Percentiles rank a stretch among this genome's conserved stretches.
phyloP scores from a whole-genome alignment of 1,140 invertebrate species.

The Galleria mellonella region DNA sequence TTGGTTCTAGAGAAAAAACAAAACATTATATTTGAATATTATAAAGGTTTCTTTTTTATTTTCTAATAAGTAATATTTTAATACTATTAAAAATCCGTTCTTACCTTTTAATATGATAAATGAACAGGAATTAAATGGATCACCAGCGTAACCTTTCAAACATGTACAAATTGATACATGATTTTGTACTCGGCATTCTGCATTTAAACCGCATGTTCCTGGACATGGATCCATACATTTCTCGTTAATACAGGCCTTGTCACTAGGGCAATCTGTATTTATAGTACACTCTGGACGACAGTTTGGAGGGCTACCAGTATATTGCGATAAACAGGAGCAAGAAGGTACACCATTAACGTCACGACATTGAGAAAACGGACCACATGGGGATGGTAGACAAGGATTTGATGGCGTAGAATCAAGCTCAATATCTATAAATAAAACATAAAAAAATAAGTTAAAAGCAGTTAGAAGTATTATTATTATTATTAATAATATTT shows the following conservation, averaged over 20 bases:
- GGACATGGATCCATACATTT: slow-evolving; percentile 86
- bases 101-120: slow-evolving; percentile 57
- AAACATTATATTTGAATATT: slow-evolving; percentile 3
- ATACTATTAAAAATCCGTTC: too few relatives aligned
- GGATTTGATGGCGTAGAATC: slow-evolving; percentile 64
- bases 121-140: slow-evolving; percentile 79
- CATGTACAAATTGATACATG: slow-evolving; percentile 85
- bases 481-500: slow-evolving; percentile 31
- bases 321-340: slow-evolving; percentile 80
- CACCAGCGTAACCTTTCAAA: slow-evolving; percentile 79
- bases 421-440: slow-evolving; percentile 48
- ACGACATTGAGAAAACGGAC: slow-evolving; percentile 82
- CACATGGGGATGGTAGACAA: slow-evolving; percentile 83
- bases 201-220: slow-evolving; percentile 84
- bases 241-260: slow-evolving; percentile 82
- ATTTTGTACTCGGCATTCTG: slow-evolving; percentile 83
- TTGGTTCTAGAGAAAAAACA: slow-evolving; percentile 35
- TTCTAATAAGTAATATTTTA: too few relatives aligned
- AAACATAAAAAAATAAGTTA: slow-evolving; percentile 6
- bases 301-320: slow-evolving; percentile 82
- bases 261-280: slow-evolving; percentile 82
- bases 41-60: too few relatives aligned
- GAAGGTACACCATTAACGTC: slow-evolving; percentile 78
- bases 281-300: slow-evolving; percentile 84
- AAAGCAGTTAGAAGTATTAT: too few relatives aligned